Evolutionary conservation across 2,797 vertebrate species (phyloP).

Genomic region (Manis pentadactyla): DNA sequence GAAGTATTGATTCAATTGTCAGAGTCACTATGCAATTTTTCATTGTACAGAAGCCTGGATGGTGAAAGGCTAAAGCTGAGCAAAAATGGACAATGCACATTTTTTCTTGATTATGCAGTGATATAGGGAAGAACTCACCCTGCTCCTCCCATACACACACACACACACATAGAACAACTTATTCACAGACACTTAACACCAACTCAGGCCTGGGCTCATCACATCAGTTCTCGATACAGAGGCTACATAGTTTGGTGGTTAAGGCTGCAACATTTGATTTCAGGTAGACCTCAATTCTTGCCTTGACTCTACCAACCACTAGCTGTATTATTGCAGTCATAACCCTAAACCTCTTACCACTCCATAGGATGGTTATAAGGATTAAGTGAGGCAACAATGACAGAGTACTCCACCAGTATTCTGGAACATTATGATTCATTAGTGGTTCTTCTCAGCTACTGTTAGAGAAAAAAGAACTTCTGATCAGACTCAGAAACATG

Average conservation of each 20-base stretch:
- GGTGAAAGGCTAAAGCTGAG: neutral
- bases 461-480: neutral
- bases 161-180: neutral
- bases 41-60: neutral
- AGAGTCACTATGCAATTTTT: constrained; percentile 47
- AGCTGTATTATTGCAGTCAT: neutral
- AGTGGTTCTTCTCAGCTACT: neutral
- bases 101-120: neutral
- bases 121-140: neutral
- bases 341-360: neutral
- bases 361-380: neutral
- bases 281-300: neutral
- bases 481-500: neutral
- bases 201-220: neutral
- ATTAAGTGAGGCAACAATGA: neutral
- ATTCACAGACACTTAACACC: neutral
- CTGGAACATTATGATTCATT: neutral
- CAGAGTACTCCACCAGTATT: neutral
- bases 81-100: neutral
- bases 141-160: neutral
- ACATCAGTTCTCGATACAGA: neutral
- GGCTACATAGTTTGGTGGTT: neutral
- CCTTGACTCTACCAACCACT: neutral
- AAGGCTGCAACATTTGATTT: neutral
- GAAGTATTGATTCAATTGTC: constrained; percentile 63